Conservation (phyloP, 2,888 invertebrate species). For the Ormyrus pomaceus region DNA sequence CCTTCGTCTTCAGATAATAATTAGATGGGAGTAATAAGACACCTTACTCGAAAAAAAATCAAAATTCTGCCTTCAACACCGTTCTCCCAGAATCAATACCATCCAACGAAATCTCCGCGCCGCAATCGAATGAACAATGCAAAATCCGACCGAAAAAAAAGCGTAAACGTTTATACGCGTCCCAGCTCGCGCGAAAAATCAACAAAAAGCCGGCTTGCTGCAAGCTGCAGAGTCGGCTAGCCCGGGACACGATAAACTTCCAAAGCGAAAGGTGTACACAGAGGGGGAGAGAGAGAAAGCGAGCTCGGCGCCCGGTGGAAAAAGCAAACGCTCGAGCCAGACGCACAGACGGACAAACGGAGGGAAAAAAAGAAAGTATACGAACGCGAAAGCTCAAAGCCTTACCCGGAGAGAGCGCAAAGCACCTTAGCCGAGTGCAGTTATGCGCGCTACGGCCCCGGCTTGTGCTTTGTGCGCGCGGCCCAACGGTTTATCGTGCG, state of each 20-base stretch:
- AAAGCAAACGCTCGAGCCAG: slow-evolving; percentile 29
- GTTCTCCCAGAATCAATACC: too few species aligned
- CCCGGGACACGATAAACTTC: slow-evolving; percentile 30
- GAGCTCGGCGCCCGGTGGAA: slow-evolving; percentile 16
- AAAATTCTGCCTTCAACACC: too few species aligned
- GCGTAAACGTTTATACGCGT: slow-evolving; percentile 6
- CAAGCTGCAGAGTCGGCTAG: too few species aligned
- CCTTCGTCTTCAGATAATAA: too few species aligned
- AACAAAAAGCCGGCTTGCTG: background rate
- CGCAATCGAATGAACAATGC: too few species aligned
- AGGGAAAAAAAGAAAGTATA: slow-evolving; percentile 21
- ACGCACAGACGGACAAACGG: slow-evolving; percentile 25
- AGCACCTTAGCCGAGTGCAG: background rate
- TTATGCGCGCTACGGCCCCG: background rate
- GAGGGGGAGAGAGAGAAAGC: slow-evolving; percentile 7
- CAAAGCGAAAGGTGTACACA: slow-evolving; percentile 1
- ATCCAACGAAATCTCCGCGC: too few species aligned
- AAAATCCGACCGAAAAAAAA: background rate
- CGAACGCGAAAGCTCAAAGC: slow-evolving; percentile 15
- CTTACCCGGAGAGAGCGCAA: slow-evolving; percentile 13
- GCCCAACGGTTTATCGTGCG: too few species aligned
- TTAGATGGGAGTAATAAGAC: too few species aligned
- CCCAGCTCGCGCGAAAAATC: slow-evolving; percentile 24
- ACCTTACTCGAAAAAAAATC: too few species aligned
- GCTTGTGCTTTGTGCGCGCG: too few species aligned